Percentiles rank a stretch among this genome's conserved stretches.
These are phyloP conservation scores for Lepidotrigona ventralis DNA, from an alignment of 1,140 invertebrate species.

Conservation along the genomic window DNA sequence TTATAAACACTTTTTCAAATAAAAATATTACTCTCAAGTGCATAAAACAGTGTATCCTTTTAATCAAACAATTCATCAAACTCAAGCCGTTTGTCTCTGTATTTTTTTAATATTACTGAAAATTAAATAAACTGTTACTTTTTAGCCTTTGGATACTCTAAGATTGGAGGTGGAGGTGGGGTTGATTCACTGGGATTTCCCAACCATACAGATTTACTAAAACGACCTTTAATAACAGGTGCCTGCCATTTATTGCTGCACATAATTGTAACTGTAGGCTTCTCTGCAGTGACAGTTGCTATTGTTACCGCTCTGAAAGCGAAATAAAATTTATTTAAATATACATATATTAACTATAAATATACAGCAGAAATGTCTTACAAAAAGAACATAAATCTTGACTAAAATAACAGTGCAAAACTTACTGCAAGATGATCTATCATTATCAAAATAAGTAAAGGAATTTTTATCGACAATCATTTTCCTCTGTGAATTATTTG, in stretches of 20 bases:
- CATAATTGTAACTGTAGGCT: slow-evolving; percentile 62
- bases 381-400: background rate
- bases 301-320: slow-evolving; percentile 70
- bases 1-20: background rate
- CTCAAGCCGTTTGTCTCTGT: background rate
- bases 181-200: slow-evolving; percentile 72
- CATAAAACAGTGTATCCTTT: slow-evolving; percentile 5
- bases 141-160: slow-evolving; percentile 65
- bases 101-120: background rate
- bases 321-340: slow-evolving; percentile 54
- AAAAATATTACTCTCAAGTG: slow-evolving; percentile 23
- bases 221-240: slow-evolving; percentile 76
- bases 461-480: slow-evolving; percentile 6
- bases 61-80: background rate
- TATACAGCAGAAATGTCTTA: background rate
- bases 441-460: background rate
- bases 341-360: background rate
- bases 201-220: slow-evolving; percentile 75
- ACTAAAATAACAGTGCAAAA: background rate
- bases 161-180: slow-evolving; percentile 64
- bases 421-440: slow-evolving; percentile 2
- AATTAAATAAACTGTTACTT: slow-evolving; percentile 62
- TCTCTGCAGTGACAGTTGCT: slow-evolving; percentile 67
- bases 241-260: slow-evolving; percentile 74
- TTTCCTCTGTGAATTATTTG: background rate